Evolutionary conservation across 2,113 vertebrate genomes (phyloP).

Genomic region (Cavia aperea): DNA sequence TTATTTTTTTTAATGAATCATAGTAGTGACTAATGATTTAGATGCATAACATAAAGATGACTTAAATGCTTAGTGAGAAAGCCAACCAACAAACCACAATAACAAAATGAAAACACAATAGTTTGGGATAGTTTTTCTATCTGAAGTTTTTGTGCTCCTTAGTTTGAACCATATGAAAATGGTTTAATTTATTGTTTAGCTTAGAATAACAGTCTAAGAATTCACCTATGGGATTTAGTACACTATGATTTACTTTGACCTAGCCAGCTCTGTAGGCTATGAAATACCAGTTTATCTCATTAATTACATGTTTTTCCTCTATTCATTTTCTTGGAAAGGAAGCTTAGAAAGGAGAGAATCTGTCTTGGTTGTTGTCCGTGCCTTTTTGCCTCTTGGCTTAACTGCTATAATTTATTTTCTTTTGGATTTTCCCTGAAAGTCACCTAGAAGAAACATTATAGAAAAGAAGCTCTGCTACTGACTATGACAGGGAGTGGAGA

Average conservation of each 20-base stretch:
- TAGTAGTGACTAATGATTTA: conserved; percentile 55
- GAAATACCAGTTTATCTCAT: conserved; percentile 4
- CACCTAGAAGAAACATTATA: conserved; percentile 53
- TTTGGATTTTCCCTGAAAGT: conserved; percentile 58
- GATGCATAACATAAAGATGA: background rate
- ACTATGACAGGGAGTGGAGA: conserved; percentile 3
- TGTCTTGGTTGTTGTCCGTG: conserved; percentile 47
- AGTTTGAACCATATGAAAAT: background rate
- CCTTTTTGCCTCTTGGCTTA: conserved; percentile 49
- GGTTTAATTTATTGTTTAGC: background rate
- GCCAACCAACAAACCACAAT: background rate
- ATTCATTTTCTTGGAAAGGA: conserved; percentile 62
- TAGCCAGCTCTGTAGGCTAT: background rate
- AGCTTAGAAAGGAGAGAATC: conserved; percentile 45
- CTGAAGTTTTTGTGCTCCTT: background rate
- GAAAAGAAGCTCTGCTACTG: conserved; percentile 41
- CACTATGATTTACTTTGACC: background rate
- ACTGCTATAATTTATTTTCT: conserved; percentile 62
- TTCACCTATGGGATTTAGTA: background rate
- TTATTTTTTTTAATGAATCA: conserved; percentile 48
- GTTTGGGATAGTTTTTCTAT: background rate
- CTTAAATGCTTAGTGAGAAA: background rate
- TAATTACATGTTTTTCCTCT: background rate
- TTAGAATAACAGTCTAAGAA: background rate
- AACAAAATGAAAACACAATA: conserved; percentile 6